Conservation (phyloP, 2,888 invertebrate genomes). For the Idaea straminata region DNA sequence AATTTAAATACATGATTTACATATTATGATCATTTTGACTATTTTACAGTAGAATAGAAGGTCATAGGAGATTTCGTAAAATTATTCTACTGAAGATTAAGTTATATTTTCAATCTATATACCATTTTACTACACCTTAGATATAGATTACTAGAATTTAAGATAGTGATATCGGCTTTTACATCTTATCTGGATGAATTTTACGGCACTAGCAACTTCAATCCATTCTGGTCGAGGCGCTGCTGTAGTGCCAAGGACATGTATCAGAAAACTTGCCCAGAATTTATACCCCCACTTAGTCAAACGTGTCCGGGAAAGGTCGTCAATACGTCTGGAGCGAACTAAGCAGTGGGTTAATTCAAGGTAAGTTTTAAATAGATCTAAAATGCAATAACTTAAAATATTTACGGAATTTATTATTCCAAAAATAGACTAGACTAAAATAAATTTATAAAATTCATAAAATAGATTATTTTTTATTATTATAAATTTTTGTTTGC, state of each 20-base stretch:
- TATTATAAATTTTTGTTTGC: conserved; percentile 5
- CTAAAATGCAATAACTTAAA: conserved; percentile 40
- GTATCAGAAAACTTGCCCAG: not conserved
- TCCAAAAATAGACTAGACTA: conserved; percentile 28
- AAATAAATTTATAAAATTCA: conserved; percentile 6
- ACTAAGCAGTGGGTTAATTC: conserved; percentile 14
- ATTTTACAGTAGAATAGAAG: too few relatives aligned
- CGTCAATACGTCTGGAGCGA: conserved; percentile 13
- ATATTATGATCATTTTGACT: too few relatives aligned
- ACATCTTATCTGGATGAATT: too few relatives aligned
- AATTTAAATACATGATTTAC: too few relatives aligned
- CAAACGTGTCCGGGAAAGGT: too few relatives aligned
- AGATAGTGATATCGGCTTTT: not conserved
- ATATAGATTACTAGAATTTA: not conserved
- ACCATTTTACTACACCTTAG: too few relatives aligned
- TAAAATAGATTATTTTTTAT: conserved; percentile 15
- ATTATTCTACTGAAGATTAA: too few relatives aligned
- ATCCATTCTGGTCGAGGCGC: not conserved
- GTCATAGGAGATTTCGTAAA: too few relatives aligned
- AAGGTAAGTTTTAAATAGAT: conserved; percentile 27
- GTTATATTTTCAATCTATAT: too few relatives aligned
- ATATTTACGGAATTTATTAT: conserved; percentile 20
- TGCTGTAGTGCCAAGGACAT: not conserved
- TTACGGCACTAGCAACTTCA: not conserved
- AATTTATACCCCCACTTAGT: conserved; percentile 9